Evolutionary conservation across 2,113 vertebrate species (phyloP), one percentile per base, ranked within the genome.

Genomic region (Ardeotis arabs): DNA sequence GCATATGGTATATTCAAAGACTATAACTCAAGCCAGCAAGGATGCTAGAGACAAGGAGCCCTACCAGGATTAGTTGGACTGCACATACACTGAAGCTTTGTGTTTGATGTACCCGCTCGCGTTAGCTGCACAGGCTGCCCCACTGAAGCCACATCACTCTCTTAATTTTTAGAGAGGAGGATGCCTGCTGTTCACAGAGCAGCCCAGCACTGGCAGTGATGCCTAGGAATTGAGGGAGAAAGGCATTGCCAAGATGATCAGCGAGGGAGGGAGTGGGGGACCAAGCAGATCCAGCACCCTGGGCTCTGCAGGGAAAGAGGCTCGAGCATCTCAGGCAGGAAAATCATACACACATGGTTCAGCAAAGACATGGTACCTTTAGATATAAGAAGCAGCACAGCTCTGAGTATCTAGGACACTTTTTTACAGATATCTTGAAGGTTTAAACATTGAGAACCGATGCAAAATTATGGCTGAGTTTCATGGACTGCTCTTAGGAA

Each of bases 211-310:
- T 69, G 55, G 35, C 9, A 68, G 18, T 0, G 6, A 35, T 55
- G 31, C 11, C 29, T 22, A 63, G 29, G 37, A 50, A 39, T 1
- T 0, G 12, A 28, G 9, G 16, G 10, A 56, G 35, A 39, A 80
- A 73, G 50, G 19, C 27, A 20, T 8, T 35, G 19, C 12, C 23
- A 49, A 9, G 12, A 24, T 25, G 10, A 21, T 2, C 4, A 4
- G 21, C n/a, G 47, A 62, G 80, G 17, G 14, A 78, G 31, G 33
- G 1, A 9, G 14, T 6, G 12, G 25, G 21, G 11, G 9, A 64
- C 7, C 0, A 6, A 73, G 77, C 13, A 66, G 20, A 66, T 8
- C 13, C 16, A 84, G 5, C 2, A 11, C 3, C 2, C 14, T 22
- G 20, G 77, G 22, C 19, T 84, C 45, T n/a, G 24, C 31, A 67